These are phyloP conservation scores for Scaptomyza pallida DNA, from an alignment of 1,140 invertebrate genomes.

Conservation along the genomic window DNA sequence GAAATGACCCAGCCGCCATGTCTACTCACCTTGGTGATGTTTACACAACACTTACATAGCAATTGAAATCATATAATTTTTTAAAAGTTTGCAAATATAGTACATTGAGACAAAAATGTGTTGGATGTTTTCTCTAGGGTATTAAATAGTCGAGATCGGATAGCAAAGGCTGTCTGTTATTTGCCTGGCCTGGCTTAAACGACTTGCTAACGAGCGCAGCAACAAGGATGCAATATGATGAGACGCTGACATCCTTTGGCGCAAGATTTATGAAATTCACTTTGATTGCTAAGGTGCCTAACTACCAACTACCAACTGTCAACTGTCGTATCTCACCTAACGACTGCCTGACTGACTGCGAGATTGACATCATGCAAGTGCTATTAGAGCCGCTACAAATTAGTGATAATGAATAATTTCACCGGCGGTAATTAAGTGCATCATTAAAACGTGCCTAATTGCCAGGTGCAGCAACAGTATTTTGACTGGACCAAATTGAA, in stretches of 20 bases:
- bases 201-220: slow-evolving; percentile 62
- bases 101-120: no score
- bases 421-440: slow-evolving; percentile 71
- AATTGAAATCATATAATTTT: no score
- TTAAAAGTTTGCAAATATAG: no score
- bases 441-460: slow-evolving; percentile 68
- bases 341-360: neutral
- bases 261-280: slow-evolving; percentile 28
- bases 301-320: neutral
- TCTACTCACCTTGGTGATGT: slow-evolving; percentile 18
- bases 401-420: slow-evolving; percentile 79
- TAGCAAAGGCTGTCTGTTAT: neutral
- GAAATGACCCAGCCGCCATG: slow-evolving; percentile 69
- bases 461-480: slow-evolving; percentile 23
- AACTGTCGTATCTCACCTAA: neutral
- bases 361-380: slow-evolving; percentile 23
- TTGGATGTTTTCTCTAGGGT: neutral
- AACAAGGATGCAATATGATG: slow-evolving; percentile 23
- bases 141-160: neutral
- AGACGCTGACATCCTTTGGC: slow-evolving; percentile 39
- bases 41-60: no score
- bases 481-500: slow-evolving; percentile 48
- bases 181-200: slow-evolving; percentile 22
- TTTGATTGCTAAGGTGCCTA: slow-evolving; percentile 41
- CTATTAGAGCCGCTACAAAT: slow-evolving; percentile 50